A percentile compares a stretch with the other conserved stretches of the same genome.
Evolutionary conservation across 2,888 invertebrate genomes (phyloP).

Genomic region (Tetranychus truncatus): DNA sequence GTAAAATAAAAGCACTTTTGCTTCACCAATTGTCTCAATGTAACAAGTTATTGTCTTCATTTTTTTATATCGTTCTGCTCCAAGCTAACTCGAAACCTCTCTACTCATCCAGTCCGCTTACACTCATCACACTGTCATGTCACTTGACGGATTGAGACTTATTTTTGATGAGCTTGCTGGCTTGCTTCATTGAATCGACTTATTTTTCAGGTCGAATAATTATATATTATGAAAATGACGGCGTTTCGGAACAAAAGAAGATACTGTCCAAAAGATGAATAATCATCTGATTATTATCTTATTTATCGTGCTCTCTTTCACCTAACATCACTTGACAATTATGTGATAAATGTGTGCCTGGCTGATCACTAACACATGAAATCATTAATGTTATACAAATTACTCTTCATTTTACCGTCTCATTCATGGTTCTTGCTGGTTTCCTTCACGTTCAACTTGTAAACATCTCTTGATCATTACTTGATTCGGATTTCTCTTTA

Average conservation of each 20-base stretch:
- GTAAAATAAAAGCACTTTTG: not conserved
- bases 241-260: not conserved
- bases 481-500: too few species aligned
- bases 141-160: not conserved
- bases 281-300: not conserved
- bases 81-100: not conserved
- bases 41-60: not conserved
- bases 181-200: not conserved
- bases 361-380: too few species aligned
- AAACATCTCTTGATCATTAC: too few species aligned
- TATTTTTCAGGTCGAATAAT: not conserved
- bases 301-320: not conserved
- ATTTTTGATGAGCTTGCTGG: not conserved
- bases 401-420: too few species aligned
- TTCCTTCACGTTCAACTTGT: too few species aligned
- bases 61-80: not conserved
- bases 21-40: not conserved
- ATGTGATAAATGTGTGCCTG: too few species aligned
- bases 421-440: too few species aligned
- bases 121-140: not conserved
- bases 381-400: too few species aligned
- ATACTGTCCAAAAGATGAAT: not conserved
- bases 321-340: not conserved
- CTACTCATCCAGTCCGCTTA: not conserved
- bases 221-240: not conserved